A percentile compares a stretch with the other conserved stretches of the same genome.
Evolutionary conservation across 2,797 vertebrate species (phyloP).

Genomic region (Squalus acanthias): DNA sequence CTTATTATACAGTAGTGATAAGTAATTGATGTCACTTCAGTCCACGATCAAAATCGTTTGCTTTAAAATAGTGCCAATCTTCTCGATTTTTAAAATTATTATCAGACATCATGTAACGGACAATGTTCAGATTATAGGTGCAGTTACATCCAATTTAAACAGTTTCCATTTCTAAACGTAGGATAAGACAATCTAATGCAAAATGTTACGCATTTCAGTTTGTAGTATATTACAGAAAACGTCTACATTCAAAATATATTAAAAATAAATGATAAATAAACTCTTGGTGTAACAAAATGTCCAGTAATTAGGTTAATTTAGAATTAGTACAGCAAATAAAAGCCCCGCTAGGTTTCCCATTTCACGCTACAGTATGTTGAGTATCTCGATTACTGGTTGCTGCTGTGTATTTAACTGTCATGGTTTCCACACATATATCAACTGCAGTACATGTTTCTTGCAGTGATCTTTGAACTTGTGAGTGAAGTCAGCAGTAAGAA

Average conservation of each 20-base stretch:
- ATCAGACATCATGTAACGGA: neutral
- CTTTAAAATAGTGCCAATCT: neutral
- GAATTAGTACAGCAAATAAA: neutral
- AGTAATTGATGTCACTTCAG: neutral
- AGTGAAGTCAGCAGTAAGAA: neutral
- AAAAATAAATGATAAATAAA: neutral
- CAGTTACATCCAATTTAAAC: neutral
- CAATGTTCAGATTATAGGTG: neutral
- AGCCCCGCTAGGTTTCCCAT: neutral
- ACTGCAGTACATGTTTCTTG: neutral
- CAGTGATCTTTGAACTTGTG: conserved; percentile 10
- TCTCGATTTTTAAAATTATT: neutral
- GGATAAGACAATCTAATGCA: neutral
- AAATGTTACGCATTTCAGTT: neutral
- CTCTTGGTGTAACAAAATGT: neutral
- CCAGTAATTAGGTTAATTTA: neutral
- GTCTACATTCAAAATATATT: neutral
- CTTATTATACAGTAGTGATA: neutral
- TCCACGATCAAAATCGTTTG: neutral
- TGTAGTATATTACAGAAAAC: neutral
- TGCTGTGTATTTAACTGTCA: neutral
- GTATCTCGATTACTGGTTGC: neutral
- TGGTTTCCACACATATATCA: neutral
- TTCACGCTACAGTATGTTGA: neutral
- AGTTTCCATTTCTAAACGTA: neutral